phyloP scores from a whole-genome alignment of 2,888 invertebrate genomes.

The Tyria jacobaeae region DNA sequence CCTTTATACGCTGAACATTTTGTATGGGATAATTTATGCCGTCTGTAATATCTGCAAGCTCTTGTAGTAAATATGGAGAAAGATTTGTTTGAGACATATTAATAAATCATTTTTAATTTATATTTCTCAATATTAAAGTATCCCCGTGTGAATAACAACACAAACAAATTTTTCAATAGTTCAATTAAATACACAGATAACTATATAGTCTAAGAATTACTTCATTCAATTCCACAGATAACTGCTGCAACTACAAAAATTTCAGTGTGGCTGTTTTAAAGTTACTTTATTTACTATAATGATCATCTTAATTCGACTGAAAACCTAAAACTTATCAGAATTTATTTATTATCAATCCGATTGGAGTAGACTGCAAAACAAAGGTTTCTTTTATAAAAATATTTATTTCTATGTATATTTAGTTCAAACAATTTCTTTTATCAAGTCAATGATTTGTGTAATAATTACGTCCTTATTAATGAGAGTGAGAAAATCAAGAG shows the following conservation, averaged over 20 bases:
- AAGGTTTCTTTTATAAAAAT: no score
- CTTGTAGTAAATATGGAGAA: slow-evolving; percentile 83
- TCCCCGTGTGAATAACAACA: slow-evolving; percentile 7
- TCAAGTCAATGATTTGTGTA: no score
- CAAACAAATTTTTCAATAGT: slow-evolving; percentile 12
- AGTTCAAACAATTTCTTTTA: no score
- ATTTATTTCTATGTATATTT: no score
- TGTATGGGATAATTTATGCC: slow-evolving; percentile 87
- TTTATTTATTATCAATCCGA: no score
- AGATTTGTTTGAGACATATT: slow-evolving; percentile 71
- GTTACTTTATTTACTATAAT: no score
- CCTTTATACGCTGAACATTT: slow-evolving; percentile 91
- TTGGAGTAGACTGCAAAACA: no score
- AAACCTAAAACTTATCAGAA: no score
- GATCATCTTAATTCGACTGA: no score
- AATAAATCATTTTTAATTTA: slow-evolving; percentile 50
- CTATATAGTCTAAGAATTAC: no score
- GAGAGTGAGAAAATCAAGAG: no score
- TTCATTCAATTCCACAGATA: not conserved
- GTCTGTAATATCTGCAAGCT: slow-evolving; percentile 86
- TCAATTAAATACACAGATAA: not conserved
- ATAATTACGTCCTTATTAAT: no score
- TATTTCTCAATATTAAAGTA: slow-evolving; percentile 19
- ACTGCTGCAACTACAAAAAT: not conserved
- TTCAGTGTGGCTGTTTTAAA: not conserved